Evolutionary conservation across 2,113 vertebrate species (phyloP).

Genomic region (Phylloscopus trochilus): DNA sequence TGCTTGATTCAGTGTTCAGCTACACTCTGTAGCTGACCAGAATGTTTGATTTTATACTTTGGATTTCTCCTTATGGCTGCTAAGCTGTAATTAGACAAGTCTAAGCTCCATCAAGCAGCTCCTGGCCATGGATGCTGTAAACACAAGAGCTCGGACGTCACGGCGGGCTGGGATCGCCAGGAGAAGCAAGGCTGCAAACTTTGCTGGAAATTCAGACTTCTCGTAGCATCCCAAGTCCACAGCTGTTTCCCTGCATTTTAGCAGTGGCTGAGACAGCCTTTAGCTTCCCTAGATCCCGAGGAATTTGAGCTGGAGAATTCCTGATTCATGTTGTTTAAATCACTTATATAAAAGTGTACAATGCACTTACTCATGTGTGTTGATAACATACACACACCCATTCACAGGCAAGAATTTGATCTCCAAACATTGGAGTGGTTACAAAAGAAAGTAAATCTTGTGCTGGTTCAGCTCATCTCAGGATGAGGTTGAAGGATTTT

Average conservation of each 20-base stretch:
- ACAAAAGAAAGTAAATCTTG: not conserved
- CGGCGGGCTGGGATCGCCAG: not conserved
- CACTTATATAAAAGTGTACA: not conserved
- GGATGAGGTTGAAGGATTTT: not conserved
- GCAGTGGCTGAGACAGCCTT: not conserved
- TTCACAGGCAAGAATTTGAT: not conserved
- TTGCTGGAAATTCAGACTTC: not conserved
- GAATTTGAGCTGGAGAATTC: not conserved
- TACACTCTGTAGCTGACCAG: not conserved
- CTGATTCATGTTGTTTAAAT: not conserved
- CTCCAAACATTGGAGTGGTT: not conserved
- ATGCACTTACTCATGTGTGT: not conserved
- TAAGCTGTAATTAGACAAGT: slow-evolving; percentile 15
- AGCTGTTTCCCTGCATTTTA: not conserved
- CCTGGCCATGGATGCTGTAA: not conserved
- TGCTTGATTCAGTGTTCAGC: not conserved
- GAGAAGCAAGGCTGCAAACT: not conserved
- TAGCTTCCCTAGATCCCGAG: not conserved
- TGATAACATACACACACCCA: not conserved
- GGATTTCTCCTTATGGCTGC: slow-evolving; percentile 11
- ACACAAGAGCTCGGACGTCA: not conserved
- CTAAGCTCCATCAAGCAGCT: not conserved
- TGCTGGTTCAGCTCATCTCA: not conserved
- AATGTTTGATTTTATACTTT: slow-evolving; percentile 10
- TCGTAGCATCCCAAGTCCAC: not conserved